Base-by-base conservation (phyloP, 2,888 invertebrate genomes). In the Zeuzera pyrina region DNA sequence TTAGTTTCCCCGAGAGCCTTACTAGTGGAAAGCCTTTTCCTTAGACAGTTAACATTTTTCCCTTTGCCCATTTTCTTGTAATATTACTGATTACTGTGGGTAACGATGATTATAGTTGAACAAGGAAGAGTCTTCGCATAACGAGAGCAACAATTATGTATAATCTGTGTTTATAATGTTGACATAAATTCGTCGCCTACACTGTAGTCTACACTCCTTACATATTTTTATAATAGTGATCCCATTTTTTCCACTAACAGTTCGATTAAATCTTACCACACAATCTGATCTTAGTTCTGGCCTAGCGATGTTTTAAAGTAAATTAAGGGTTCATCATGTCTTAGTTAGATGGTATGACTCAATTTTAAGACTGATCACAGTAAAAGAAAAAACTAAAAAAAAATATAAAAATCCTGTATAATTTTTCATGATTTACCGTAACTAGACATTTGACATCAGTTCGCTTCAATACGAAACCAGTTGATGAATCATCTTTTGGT, bases 301-400 rank as follows among this genome's bases (percentile, higher is more conserved):
- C 81, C 83, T 83, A 81, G 74, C 54, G 57, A 65, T 59, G 62
- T 45, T 63, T 60, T 73, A 73, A 68, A 60, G 52, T 70, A 61
- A 58, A 40, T 53, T 77, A 77, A 74, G 77, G 56, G 57, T 70
- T 78, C 69, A 70, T 74, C 68, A 74, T 77, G 73, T 78, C 69
- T 76, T 78, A 76, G 64, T 76, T 78, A 83, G 81, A 77, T 66
- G 65, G 74, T 83, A 81, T 66, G 76, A 84, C 84, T 84, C 84
- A 84, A 84, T 81, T 81, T 83, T 83, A 84, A 84, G 84, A 84
- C 84, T 84, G 84, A 25, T 77, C 71, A 77, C 73, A 70, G 68
- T 59, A 74, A 76, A 69, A 58, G 51, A 42, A 58, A 60, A 53
- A 60, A 68, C 40, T 41, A 52, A 55, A 62, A 55, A 50, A 43